Evolutionary conservation across 2,797 vertebrate species (phyloP).

Genomic region (Coregonus ussuriensis): DNA sequence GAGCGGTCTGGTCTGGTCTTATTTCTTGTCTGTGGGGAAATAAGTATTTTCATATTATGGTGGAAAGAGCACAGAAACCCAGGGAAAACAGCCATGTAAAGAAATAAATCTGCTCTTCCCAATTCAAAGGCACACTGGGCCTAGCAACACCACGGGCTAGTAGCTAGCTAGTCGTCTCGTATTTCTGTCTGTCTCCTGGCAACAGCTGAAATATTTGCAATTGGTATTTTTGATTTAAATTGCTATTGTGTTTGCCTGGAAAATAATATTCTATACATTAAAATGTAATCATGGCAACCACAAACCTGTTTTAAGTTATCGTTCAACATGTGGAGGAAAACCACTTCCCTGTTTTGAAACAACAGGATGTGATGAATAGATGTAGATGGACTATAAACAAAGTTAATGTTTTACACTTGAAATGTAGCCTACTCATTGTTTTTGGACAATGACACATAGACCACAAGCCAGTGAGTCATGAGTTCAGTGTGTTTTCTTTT

Average conservation of each 20-base stretch:
- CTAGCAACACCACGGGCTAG: not conserved
- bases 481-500: not conserved
- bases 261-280: not conserved
- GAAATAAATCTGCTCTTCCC: constrained; percentile 32
- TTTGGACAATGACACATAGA: not conserved
- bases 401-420: not conserved
- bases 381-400: not conserved
- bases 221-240: not conserved
- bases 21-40: constrained; percentile 41
- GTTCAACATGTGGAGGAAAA: not conserved
- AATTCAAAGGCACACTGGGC: constrained; percentile 30
- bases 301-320: not conserved
- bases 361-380: not conserved
- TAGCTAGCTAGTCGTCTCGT: no score
- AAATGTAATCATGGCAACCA: not conserved
- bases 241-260: not conserved
- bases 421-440: not conserved
- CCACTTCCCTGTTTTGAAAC: not conserved
- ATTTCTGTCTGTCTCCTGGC: constrained; percentile 13
- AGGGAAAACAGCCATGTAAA: constrained; percentile 38
- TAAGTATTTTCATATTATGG: constrained; percentile 35
- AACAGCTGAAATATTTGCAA: constrained; percentile 21
- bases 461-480: not conserved
- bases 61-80: constrained; percentile 8
- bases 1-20: constrained; percentile 28